These are phyloP conservation scores for Ernsta delagoae DNA, from an alignment of 2,888 invertebrate species.

Conservation along the genomic window DNA sequence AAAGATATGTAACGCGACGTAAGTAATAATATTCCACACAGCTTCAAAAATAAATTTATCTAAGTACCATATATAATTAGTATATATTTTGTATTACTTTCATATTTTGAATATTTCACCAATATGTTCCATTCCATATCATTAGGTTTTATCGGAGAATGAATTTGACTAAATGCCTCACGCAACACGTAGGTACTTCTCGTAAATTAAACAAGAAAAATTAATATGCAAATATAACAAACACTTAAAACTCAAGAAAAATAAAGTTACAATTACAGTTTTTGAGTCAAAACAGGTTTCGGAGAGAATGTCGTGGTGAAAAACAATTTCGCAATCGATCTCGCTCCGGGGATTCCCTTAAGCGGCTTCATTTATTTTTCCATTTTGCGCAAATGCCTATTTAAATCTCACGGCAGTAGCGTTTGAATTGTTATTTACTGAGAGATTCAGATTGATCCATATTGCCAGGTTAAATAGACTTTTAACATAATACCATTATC, in stretches of 20 bases:
- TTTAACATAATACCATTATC: not conserved
- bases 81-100: too few species aligned
- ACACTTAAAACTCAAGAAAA: not conserved
- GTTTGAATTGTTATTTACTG: slow-evolving; percentile 34
- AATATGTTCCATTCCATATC: too few species aligned
- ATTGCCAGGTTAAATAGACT: not conserved
- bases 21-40: too few species aligned
- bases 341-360: slow-evolving; percentile 39
- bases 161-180: too few species aligned
- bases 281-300: slow-evolving; percentile 8
- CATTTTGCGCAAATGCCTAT: slow-evolving; percentile 41
- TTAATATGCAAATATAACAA: too few species aligned
- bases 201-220: too few species aligned
- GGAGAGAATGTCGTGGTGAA: slow-evolving; percentile 29
- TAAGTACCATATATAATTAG: too few species aligned
- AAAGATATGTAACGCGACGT: too few species aligned
- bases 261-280: not conserved
- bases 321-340: slow-evolving; percentile 41
- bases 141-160: too few species aligned
- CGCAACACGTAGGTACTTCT: too few species aligned
- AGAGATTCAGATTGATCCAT: slow-evolving; percentile 15
- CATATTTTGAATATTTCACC: too few species aligned
- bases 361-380: slow-evolving; percentile 42
- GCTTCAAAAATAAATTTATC: too few species aligned
- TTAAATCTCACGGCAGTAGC: slow-evolving; percentile 39